A percentile compares a stretch with the other conserved stretches of the same genome.
Conservation (phyloP, 2,797 vertebrate genomes). For the Acanthis flammea region DNA sequence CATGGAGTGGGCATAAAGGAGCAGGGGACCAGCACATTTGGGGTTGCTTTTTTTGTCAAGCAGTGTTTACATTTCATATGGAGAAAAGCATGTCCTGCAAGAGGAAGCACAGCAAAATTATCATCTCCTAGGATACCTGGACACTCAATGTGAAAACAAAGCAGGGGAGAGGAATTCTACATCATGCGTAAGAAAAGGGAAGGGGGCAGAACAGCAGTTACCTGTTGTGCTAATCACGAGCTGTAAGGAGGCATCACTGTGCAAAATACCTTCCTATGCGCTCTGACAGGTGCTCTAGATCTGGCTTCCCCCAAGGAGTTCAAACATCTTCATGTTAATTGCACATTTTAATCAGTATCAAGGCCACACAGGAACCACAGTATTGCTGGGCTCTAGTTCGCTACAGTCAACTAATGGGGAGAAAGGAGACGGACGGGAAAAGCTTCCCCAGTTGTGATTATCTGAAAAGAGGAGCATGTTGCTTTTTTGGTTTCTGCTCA, state of each 20-base stretch:
- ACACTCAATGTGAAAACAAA: not conserved
- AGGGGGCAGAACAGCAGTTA: conserved; percentile 18
- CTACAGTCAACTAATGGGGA: conserved; percentile 17
- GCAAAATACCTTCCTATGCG: conserved; percentile 7
- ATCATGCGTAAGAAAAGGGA: conserved; percentile 29
- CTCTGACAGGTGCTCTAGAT: conserved; percentile 32
- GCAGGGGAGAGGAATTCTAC: not conserved
- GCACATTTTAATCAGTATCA: conserved; percentile 55
- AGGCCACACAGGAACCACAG: conserved; percentile 50
- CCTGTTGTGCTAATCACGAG: not conserved
- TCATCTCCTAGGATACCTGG: conserved; percentile 7
- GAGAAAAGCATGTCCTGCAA: conserved; percentile 24
- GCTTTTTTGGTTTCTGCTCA: conserved; percentile 60
- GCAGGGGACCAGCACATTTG: not conserved
- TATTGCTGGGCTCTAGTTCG: conserved; percentile 52
- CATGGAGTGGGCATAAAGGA: not conserved
- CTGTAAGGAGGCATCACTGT: conserved; percentile 5
- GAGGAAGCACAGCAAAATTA: conserved; percentile 56
- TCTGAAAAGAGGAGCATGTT: conserved; percentile 26
- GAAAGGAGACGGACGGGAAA: conserved; percentile 7
- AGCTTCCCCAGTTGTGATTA: conserved; percentile 37
- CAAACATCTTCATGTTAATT: conserved; percentile 14
- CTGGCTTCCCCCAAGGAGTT: conserved; percentile 26
- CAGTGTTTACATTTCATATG: conserved; percentile 31
- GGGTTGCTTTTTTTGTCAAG: not conserved